Base-by-base conservation (phyloP, 2,113 vertebrate genomes). In the Hemiscyllium ocellatum region DNA sequence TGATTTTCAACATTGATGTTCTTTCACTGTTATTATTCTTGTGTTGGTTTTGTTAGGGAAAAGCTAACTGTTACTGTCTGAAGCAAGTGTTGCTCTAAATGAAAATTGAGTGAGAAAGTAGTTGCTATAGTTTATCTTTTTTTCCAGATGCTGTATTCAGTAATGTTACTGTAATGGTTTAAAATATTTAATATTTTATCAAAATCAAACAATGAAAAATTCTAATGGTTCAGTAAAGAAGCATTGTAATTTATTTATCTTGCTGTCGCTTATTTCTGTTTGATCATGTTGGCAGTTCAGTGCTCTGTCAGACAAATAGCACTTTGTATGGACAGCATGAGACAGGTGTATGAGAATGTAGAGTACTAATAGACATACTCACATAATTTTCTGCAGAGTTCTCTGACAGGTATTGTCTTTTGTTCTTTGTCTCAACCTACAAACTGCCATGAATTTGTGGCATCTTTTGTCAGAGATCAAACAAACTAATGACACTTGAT, bases 381-480 rank as follows among this genome's bases (percentile, higher is more conserved):
- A 98, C 97, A 97, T 97, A 98, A 98, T 98, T 97, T 97, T 97
- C 97, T 96, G 97, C 97, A 98, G 94, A 95, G 97, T 97, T 97
- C 97, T 96, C 96, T 99, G 98, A 98, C 98, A 99, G 98, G 97
- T 98, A 96, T 96, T 96, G 97, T 96, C 97, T 98, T 99, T 99
- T 99, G 98, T 98, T 99, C 98, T 98, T 97, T 96, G 96, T 96
- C 97, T 97, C 96, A 96, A 97, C 98, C 98, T 98, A 97, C 98
- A 98, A 98, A 98, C 98, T 98, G 98, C 98, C 97, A 97, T 98
- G 98, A 98, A 98, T 98, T 98, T 97, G 97, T 99, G 99, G 98
- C 99, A 99, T 98, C 98, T 98, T 98, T 98, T 96, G 96, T 96
- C 97, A 97, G 97, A 98, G 98, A 99, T 99, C 99, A 99, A 99